Base-by-base conservation (phyloP, 37 sponge, comb jelly and placozoan species). In the Haliclona indistincta region DNA sequence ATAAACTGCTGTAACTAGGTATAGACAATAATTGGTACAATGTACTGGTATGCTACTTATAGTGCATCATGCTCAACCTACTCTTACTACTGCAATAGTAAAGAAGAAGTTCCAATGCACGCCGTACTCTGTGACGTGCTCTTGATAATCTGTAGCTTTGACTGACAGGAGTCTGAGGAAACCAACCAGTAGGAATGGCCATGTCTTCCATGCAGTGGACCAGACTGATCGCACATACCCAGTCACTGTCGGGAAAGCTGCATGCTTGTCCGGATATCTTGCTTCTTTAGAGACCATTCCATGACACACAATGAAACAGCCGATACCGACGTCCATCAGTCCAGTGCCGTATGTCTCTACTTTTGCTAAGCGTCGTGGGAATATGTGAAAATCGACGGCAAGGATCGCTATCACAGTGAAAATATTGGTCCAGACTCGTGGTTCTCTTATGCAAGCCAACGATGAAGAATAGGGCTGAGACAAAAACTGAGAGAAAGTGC, bases 101-200 rank as follows among this genome's bases (percentile, higher is more conserved):
- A 99, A 99, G 80, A 99, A 99, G 83, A 99, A 99, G 74, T 99
- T 99, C 99, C 99, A 99, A 62, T 99, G 99, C 20, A 75, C 73
- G 15, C 99, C 99, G 54, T 99, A 99, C 74, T 99, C 99, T 22
- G 71, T 84, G 43, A 85, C 87, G 22, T 90, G 97, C 19, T 86
- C 81, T 54, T 87, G 86, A 71, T 99, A 95, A 53, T 83, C 81
- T 0, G 73, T 68, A 25, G 66, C 43, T 43, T 79, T 76, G 33
- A 88, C 83, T 8, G 83, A 64, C 35, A 85, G 20, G 34, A 99
- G 68, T 13, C 99, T 69, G 0, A 83, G 76, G 13, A 86, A 35
- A 0, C 99, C 99, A 13, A 99, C 71, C 2, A 84, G 81, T 4
- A 99, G 15, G 28, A 99, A 67, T 17, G 91, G 88, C 0, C 79